Conservation (phyloP, 2,113 vertebrate genomes). For the Catharus bicknelli region DNA sequence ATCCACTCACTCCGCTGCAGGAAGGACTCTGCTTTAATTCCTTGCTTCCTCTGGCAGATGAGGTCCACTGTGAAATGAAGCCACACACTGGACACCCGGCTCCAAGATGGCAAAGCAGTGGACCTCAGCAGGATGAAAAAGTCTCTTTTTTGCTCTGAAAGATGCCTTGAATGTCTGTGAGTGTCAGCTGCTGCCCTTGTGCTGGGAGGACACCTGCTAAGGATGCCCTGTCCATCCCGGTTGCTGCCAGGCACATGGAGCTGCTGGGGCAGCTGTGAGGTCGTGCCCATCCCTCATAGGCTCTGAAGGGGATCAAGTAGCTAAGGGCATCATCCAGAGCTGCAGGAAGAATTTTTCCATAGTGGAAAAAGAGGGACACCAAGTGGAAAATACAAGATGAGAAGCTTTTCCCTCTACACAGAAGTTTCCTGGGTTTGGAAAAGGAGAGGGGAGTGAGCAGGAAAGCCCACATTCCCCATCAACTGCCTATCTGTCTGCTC, state of each 20-base stretch:
- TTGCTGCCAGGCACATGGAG: rapidly evolving
- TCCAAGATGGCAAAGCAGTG: not conserved
- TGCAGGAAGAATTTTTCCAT: not conserved
- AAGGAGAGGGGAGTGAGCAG: not conserved
- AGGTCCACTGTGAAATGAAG: not conserved
- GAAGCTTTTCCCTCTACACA: not conserved
- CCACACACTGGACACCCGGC: rapidly evolving
- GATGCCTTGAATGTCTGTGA: not conserved
- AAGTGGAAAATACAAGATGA: not conserved
- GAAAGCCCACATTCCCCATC: not conserved
- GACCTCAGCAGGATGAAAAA: not conserved
- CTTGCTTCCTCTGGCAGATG: not conserved
- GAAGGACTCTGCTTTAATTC: not conserved
- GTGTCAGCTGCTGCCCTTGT: not conserved
- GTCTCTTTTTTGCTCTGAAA: not conserved
- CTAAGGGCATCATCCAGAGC: not conserved
- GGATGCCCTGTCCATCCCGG: rapidly evolving
- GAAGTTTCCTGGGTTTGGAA: not conserved
- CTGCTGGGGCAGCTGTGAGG: not conserved
- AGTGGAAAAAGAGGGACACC: not conserved
- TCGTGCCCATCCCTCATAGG: rapidly evolving
- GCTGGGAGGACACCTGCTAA: rapidly evolving
- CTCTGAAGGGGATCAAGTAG: not conserved
- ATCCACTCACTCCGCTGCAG: not conserved
- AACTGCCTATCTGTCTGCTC: not conserved